Evolutionary conservation across 1,140 invertebrate genomes (phyloP), one percentile per base, ranked within the genome.

Genomic region (Scaptomyza montana): DNA sequence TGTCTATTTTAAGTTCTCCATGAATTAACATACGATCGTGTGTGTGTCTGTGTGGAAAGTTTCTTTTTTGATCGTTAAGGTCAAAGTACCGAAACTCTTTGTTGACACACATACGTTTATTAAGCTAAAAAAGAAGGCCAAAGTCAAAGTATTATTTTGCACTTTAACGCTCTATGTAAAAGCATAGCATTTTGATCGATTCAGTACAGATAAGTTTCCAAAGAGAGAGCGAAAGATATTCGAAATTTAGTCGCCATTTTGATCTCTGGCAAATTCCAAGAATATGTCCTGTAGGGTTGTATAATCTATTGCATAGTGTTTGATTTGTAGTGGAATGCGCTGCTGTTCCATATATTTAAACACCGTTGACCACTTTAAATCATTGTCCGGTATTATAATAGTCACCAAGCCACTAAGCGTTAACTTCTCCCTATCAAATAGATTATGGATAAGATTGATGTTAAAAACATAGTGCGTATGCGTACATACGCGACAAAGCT

Each of bases 221-320:
- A 43, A 12, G n/a, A 5, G 3, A 8, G 7, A 9, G 7, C 12
- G 39, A 12, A 43, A 43, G 10, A 9, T 43, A 1, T n/a, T 5
- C 12, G n/a, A n/a, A 43, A n/a, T n/a, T 43, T 43, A 43, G 0
- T 47, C 13, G 4, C 3, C 1, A 9, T 5, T 0, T 30, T 59
- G 1, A n/a, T 33, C 3, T 8, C 12, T 19, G 19, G 10, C 67
- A n/a, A 89, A 74, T 0, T 77, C 46, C n/a, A 78, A 1, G 21
- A 90, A 84, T 13, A 90, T 68, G 59, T 90, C 80, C 10, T 81
- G 71, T 0, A 90, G 53, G 0, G 72, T 74, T 54, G 75, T 77
- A 1, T 87, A 60, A 19, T 63, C 67, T 12, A 90, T 72, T 0
- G 75, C 55, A 50, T 80, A 89, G 21, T 80, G 45, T n/a, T 75